Base-by-base conservation (phyloP, 2,797 vertebrate genomes). In the Eutrigla gurnardus region DNA sequence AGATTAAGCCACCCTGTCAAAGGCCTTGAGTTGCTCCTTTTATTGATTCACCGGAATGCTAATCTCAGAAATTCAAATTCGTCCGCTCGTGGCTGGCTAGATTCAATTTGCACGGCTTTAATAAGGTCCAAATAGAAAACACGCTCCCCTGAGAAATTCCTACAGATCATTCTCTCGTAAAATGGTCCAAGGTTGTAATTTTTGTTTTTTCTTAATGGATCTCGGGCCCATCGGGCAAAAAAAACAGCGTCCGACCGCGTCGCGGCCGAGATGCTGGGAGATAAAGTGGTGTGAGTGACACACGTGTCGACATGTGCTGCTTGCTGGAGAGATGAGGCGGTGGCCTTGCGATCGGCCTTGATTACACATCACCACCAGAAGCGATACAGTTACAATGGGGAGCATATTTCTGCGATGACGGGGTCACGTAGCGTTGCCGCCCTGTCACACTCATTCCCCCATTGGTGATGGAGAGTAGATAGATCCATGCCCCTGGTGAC, bases 1-100 rank as follows among this genome's bases (percentile, higher is more conserved):
- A 55, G 53, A 81, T 78, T 60, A 83, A 82, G 76, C 66, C 65
- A 63, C 42, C 40, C 67, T 59, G 70, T 78, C 53, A 82, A 79
- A 62, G 37, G 62, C 77, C 73, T 72, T 66, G 67, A 81, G 58
- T 68, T 35, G 5, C 66, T 80, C 33, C 33, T 82, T 75, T 78
- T 81, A 85, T 80, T 86, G 53, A 87, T 82, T 85, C 75, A 70
- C 76, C 57, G 46, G 80, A 86, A 82, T 81, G 47, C 70, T 67
- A 77, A 80, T 85, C 47, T 82, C 62, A 64, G 45, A 73, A 72
- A 83, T 83, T 85, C 42, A 50, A 81, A 82, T 87, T 73, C 52
- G 12, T 10, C 61, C 37, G 50, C 71, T 73, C 15, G 50, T 78
- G 64, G 68, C 78, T 61, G 65, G 82, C 37, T 60, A 43, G 43